These are phyloP conservation scores for Rattus norvegicus DNA, from an alignment of 2,113 vertebrate species.

Conservation along the genomic window GRCr8 NC_086020.1:244748501-244749000, in stretches of 20 bases:
- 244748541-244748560: background rate
- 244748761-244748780: background rate
- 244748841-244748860: background rate
- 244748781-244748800: background rate
- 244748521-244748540: background rate
- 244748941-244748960: background rate
- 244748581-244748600: background rate
- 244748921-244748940: background rate
- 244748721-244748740: background rate
- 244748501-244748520: no score
- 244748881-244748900: background rate
- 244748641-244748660: background rate
- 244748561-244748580: background rate
- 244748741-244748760: background rate
- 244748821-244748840: background rate
- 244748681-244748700: background rate
- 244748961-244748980: background rate
- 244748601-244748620: background rate
- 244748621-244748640: background rate
- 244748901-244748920: background rate
- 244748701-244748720: constrained; percentile 39
- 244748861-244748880: background rate
- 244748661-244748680: background rate
- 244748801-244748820: constrained; percentile 15
- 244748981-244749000: background rate